Conservation (phyloP, 2,797 vertebrate genomes). For the Sparus aurata region DNA sequence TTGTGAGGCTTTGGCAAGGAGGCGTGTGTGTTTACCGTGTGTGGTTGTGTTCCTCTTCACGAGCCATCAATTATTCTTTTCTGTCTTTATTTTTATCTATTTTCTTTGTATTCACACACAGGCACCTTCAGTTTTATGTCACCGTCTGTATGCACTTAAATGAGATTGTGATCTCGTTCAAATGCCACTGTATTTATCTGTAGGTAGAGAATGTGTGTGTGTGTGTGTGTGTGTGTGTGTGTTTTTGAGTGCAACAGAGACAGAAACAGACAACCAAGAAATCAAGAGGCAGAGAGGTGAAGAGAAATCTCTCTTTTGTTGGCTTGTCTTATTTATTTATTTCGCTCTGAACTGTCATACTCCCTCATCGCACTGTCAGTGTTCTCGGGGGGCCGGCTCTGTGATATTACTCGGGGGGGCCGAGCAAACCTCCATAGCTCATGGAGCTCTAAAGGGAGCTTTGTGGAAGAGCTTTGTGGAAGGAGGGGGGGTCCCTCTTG, state of each 20-base stretch:
- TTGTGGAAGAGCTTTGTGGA: slow-evolving; percentile 56
- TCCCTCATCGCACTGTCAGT: slow-evolving; percentile 55
- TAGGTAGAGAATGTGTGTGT: background rate
- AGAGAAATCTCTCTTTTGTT: slow-evolving; percentile 46
- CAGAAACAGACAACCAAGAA: slow-evolving; percentile 46
- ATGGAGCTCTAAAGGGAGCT: slow-evolving; percentile 57
- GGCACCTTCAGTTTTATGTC: background rate
- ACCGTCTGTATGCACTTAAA: background rate
- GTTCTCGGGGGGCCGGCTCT: slow-evolving; percentile 45
- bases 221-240: background rate
- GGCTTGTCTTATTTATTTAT: slow-evolving; percentile 51
- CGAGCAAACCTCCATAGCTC: slow-evolving; percentile 45
- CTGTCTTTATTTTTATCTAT: background rate
- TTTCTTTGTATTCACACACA: slow-evolving; percentile 3
- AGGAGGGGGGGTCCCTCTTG: slow-evolving; percentile 48
- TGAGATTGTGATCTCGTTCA: background rate
- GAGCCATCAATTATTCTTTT: slow-evolving; percentile 36
- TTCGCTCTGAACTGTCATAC: slow-evolving; percentile 48
- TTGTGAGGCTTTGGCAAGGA: slow-evolving; percentile 52
- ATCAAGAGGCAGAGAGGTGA: slow-evolving; percentile 46
- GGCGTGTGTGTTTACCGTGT: slow-evolving; percentile 48
- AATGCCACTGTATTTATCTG: background rate
- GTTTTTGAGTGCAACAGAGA: background rate
- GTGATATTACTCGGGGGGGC: slow-evolving; percentile 55
- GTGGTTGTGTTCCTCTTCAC: slow-evolving; percentile 42